Evolutionary conservation across 1,140 invertebrate species (phyloP).

Genomic region (Drosophila neocordata): DNA sequence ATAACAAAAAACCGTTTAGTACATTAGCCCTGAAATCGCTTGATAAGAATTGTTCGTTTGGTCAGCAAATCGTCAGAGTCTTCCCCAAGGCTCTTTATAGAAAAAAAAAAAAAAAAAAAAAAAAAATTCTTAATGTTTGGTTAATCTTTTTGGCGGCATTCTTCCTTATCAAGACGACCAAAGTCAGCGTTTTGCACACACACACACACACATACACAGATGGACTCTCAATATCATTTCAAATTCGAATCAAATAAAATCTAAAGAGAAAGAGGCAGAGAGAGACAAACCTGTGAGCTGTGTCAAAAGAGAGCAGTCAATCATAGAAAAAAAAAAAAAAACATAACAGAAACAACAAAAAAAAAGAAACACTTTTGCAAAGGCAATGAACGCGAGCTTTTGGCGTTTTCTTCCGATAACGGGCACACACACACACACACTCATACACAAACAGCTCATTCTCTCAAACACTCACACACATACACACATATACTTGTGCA

Average conservation of each 20-base stretch:
- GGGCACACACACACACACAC: constrained; percentile 56
- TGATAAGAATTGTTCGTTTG: constrained; percentile 31
- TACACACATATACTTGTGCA: not conserved
- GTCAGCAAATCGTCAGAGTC: constrained; percentile 1
- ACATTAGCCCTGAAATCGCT: constrained; percentile 36
- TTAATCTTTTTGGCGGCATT: not conserved
- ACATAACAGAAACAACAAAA: not conserved
- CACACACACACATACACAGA: not conserved
- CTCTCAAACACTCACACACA: constrained; percentile 27
- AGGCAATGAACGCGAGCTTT: constrained; percentile 81
- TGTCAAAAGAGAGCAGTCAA: too few relatives aligned
- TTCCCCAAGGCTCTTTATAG: constrained; percentile 1
- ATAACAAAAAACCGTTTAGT: constrained; percentile 13
- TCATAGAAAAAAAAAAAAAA: constrained; percentile 1
- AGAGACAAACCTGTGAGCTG: not conserved
- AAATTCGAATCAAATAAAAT: constrained; percentile 4
- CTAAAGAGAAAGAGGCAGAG: constrained; percentile 2
- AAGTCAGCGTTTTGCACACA: not conserved
- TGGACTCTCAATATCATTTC: not conserved
- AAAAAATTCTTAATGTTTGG: not conserved
- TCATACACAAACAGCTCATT: constrained; percentile 6
- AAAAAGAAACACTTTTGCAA: constrained; percentile 61
- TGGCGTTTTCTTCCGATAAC: constrained; percentile 82
- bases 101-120: not conserved
- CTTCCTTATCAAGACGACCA: constrained; percentile 1